Evolutionary conservation across 1,140 invertebrate species (phyloP), one percentile per base, ranked within the genome.

Genomic region (Pseudomyrmex dendroicus): DNA sequence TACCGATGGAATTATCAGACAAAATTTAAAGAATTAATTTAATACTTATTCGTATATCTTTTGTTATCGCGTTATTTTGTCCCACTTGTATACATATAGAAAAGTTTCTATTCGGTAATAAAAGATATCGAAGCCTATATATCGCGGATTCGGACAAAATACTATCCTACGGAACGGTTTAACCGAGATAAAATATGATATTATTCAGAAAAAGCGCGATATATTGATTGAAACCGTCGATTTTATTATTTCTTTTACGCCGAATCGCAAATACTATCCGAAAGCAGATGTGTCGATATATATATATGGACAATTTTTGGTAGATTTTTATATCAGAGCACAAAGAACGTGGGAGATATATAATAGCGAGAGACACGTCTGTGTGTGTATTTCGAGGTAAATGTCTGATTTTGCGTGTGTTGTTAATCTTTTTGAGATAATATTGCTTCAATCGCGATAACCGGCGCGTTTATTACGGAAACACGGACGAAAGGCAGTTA

Each of bases 401-500:
- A n/a, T 35, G 20, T 20, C 44, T 54, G 73, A 54, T 59, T 57
- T 22, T 5, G n/a, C 10, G 15, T 5, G 15, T 5, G 5, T 48
- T 10, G 2, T 12, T 72, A 59, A 72, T 61, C 67, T 25, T 80
- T 70, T 35, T 46, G 44, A 25, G 12, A 50, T 8, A 20, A 80
- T 1, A 8, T 12, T n/a, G 13, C 44, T 80, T 59, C 22, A 70
- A 80, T 57, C 46, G 54, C 46, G 48, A 68, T 12, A 52, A 13
- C 15, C 15, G 64, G 44, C 56, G 35, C 35, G 35, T 80, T 59
- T 59, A 70, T 72, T 80, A 80, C 46, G 54, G 35, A 13, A 12
- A 72, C 54, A 25, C 68, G 66, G 66, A 72, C 20, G 66, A 61
- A 70, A 57, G 70, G 76, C 76, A 70, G 76, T 78, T 78, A 46